Percentiles rank a stretch among this genome's conserved stretches.
Conservation (phyloP, 2,113 vertebrate genomes). For the Montifringilla adamsi region DNA sequence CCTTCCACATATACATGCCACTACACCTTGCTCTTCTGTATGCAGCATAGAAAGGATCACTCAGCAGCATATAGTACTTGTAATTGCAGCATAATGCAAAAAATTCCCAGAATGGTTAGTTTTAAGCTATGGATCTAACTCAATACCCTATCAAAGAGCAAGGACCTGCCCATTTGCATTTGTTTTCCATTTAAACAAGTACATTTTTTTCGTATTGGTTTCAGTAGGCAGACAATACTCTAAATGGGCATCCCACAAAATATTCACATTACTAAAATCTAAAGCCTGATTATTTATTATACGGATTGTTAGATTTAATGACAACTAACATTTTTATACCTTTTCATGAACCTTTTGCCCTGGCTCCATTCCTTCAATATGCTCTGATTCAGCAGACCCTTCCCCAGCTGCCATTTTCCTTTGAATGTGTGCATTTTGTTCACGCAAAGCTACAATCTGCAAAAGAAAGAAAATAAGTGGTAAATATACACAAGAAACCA, state of each 20-base stretch:
- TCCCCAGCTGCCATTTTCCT: slow-evolving; percentile 94
- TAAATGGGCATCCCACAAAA: neutral
- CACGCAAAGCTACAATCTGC: slow-evolving; percentile 94
- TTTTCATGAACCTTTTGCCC: slow-evolving; percentile 93
- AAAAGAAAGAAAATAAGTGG: slow-evolving; percentile 35
- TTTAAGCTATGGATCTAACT: neutral
- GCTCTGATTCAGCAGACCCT: slow-evolving; percentile 81
- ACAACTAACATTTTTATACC: slow-evolving; percentile 70
- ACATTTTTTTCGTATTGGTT: neutral
- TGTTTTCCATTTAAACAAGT: neutral
- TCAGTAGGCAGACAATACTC: neutral
- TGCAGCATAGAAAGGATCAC: fast-evolving
- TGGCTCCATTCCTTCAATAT: slow-evolving; percentile 86
- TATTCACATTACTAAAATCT: neutral
- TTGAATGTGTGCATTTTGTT: slow-evolving; percentile 97
- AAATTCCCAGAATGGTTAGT: neutral
- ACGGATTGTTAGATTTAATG: neutral
- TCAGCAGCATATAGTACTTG: neutral
- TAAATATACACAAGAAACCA: neutral
- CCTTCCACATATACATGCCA: neutral
- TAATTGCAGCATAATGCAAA: neutral
- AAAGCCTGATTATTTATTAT: neutral
- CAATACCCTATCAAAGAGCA: neutral
- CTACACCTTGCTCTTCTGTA: neutral
- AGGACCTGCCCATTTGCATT: neutral